phyloP scores from a whole-genome alignment of 2,797 vertebrate species.

The Pseudochaenichthys georgianus region DNA sequence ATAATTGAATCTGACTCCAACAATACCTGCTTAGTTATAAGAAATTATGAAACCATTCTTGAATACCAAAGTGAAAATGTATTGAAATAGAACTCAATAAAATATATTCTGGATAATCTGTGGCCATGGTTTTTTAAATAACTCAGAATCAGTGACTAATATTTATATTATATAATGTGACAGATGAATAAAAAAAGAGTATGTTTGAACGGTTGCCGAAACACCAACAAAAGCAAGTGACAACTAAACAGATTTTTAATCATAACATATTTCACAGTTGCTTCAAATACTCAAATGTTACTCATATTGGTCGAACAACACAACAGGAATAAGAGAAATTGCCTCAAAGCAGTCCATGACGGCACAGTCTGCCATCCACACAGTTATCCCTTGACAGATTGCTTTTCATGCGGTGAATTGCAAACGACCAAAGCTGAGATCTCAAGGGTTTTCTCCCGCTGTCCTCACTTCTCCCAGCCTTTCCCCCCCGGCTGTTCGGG shows the following conservation, averaged over 20 bases:
- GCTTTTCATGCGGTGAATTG: neutral
- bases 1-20: too few species aligned
- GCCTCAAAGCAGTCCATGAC: slow-evolving; percentile 18
- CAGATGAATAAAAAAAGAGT: slow-evolving; percentile 12
- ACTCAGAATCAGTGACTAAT: neutral
- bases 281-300: slow-evolving; percentile 2
- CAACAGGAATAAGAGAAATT: neutral
- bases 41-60: too few species aligned
- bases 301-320: neutral
- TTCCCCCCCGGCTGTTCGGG: slow-evolving; percentile 96
- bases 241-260: slow-evolving; percentile 15
- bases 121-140: neutral
- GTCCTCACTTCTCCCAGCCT: slow-evolving; percentile 87
- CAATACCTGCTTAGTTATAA: too few species aligned
- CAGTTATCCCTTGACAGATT: neutral
- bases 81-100: too few species aligned
- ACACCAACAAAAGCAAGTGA: slow-evolving; percentile 13
- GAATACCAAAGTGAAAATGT: too few species aligned
- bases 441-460: neutral
- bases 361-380: slow-evolving; percentile 12
- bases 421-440: neutral
- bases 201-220: neutral
- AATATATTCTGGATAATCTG: neutral
- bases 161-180: slow-evolving; percentile 44
- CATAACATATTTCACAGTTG: too few species aligned